phyloP scores from a whole-genome alignment of 2,113 vertebrate species.

The Synchiropus splendidus region DNA sequence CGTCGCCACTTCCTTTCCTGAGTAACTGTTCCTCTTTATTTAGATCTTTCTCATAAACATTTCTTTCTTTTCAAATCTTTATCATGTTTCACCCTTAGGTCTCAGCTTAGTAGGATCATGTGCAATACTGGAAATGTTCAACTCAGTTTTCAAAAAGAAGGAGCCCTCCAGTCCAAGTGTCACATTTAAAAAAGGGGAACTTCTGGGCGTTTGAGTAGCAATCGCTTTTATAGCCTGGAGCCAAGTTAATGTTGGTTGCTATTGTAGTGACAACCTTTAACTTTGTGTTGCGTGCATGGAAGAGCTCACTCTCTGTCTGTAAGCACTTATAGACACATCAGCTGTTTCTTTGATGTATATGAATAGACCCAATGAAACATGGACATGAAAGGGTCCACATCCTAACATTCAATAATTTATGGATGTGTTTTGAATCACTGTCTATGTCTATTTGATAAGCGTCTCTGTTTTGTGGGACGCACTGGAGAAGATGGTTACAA shows the following conservation, averaged over 20 bases:
- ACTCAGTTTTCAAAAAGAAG: constrained; percentile 27
- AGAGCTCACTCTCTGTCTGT: no score
- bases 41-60: constrained; percentile 43
- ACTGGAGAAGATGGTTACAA: no score
- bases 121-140: constrained; percentile 17
- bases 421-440: no score
- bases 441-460: no score
- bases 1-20: constrained; percentile 16
- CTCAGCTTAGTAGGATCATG: constrained; percentile 17
- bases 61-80: constrained; percentile 32
- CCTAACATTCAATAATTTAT: no score
- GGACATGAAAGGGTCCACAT: no score
- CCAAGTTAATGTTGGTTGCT: constrained; percentile 7
- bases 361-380: no score
- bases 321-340: no score
- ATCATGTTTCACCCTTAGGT: constrained; percentile 51
- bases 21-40: constrained; percentile 28
- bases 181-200: constrained; percentile 45
- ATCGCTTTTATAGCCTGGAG: constrained; percentile 23
- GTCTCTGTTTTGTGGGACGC: no score
- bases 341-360: no score
- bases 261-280: background rate
- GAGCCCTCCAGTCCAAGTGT: constrained; percentile 29
- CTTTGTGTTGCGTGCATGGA: no score
- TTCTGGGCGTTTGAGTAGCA: constrained; percentile 20